Conservation (phyloP, 1,140 invertebrate species). For the Platyura marginata region DNA sequence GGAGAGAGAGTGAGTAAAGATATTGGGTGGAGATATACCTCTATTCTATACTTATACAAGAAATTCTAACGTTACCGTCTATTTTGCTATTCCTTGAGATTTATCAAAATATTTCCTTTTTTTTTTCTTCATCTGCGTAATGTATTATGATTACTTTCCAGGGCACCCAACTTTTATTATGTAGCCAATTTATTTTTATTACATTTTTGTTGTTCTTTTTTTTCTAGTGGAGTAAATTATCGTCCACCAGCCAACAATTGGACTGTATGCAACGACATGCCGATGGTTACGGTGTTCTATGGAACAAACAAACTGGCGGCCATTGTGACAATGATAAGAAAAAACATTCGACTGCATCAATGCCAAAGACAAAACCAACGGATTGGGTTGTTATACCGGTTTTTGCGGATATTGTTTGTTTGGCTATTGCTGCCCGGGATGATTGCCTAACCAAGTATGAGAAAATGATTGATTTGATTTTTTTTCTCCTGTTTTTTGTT, state of each 20-base stretch:
- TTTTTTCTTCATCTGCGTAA: too few species aligned
- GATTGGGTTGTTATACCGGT: slow-evolving; percentile 25
- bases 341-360: slow-evolving; percentile 3
- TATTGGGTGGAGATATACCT: too few species aligned
- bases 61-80: too few species aligned
- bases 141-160: too few species aligned
- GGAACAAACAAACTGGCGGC: slow-evolving; percentile 20
- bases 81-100: too few species aligned
- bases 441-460: slow-evolving; percentile 21
- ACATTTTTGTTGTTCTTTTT: neutral
- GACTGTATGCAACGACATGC: slow-evolving; percentile 23
- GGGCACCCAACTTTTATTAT: too few species aligned
- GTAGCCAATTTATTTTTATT: neutral
- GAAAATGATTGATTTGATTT: neutral
- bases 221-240: slow-evolving; percentile 22
- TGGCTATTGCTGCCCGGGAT: slow-evolving; percentile 19
- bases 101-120: too few species aligned
- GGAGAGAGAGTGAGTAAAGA: too few species aligned
- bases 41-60: too few species aligned
- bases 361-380: slow-evolving; percentile 12
- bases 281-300: slow-evolving; percentile 22
- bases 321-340: slow-evolving; percentile 16
- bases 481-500: too few species aligned
- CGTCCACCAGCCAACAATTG: slow-evolving; percentile 21
- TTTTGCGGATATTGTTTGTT: slow-evolving; percentile 25